Conservation (phyloP, 2,113 vertebrate species). For the Sylvia atricapilla region DNA sequence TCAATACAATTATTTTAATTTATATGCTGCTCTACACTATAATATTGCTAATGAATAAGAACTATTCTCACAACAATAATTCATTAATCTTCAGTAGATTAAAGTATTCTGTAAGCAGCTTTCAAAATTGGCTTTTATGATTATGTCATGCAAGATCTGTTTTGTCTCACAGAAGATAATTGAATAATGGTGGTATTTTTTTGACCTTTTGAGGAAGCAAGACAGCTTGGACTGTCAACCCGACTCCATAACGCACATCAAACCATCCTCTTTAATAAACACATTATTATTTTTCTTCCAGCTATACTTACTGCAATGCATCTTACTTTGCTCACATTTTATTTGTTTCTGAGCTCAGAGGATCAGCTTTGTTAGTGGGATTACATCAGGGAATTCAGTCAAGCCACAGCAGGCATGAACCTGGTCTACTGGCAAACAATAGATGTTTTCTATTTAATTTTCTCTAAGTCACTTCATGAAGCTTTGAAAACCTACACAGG, state of each 20-base stretch:
- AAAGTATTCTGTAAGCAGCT: slow-evolving; percentile 13
- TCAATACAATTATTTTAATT: slow-evolving; percentile 15
- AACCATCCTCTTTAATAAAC: background rate
- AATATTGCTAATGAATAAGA: slow-evolving; percentile 1
- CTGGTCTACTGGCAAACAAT: background rate
- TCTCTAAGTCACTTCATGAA: background rate
- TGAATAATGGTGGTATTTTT: background rate
- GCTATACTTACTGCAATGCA: background rate
- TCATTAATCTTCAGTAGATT: background rate
- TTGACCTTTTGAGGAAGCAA: background rate
- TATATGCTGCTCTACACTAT: background rate
- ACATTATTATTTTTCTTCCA: slow-evolving; percentile 10
- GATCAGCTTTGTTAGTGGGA: slow-evolving; percentile 29
- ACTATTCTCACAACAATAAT: background rate
- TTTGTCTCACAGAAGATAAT: background rate
- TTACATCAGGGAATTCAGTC: slow-evolving; percentile 43
- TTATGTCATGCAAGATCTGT: background rate
- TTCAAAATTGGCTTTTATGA: slow-evolving; percentile 28
- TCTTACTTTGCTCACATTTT: background rate
- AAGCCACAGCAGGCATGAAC: background rate
- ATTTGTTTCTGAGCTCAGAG: background rate
- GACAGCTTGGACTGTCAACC: background rate
- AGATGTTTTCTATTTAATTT: background rate
- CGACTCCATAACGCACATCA: background rate
- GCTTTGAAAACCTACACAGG: background rate